Base-by-base conservation (phyloP, 2,888 invertebrate species). In the Latheticus oryzae region DNA sequence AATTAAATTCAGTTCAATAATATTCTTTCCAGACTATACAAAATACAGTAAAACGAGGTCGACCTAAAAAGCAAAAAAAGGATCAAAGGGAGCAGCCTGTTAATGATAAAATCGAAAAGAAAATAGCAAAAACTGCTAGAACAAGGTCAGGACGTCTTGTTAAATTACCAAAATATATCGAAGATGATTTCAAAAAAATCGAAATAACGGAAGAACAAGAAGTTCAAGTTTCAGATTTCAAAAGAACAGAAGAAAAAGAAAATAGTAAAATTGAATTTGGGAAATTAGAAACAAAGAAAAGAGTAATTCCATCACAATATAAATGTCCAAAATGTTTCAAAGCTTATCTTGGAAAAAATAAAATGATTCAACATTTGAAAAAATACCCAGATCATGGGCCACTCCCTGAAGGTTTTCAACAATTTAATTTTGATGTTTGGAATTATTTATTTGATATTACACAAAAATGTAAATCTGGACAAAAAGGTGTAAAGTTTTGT, bases 251-350 rank as follows among this genome's bases (percentile, higher is more conserved):
- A 37, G 74, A 73, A 16, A 68, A 68, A 23, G 59, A 62, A 5
- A 43, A 54, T 12, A 32, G 47, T 1, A 58, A 54, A 24, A 21
- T 38, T 0, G 32, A 61, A 11, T 60, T 61, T 9, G 23, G 40
- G 8, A 60, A 65, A 21, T 40, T 61, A n/a, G 67, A 68, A 28
- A 65, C 63, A 38, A 64, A 62, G 21, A 72, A 69, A 68, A 77
- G 82, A 33, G 81, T 78, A 45, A 80, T 82, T 59, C 78, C 82
- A 0, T 75, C 82, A 30, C 80, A 81, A 37, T 85, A 82, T 67
- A 78, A 82, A 21, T 88, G 87, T 72, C 83, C 83, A 1, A 83
- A 82, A n/a, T 88, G 88, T 73, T 80, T 82, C 45, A 87, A 87
- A 71, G 82, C 84, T 8, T 88, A 87, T 72, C 76, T 87, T 43